Evolutionary conservation across 2,113 vertebrate species (phyloP).

Genomic region (Lepisosteus oculatus): DNA sequence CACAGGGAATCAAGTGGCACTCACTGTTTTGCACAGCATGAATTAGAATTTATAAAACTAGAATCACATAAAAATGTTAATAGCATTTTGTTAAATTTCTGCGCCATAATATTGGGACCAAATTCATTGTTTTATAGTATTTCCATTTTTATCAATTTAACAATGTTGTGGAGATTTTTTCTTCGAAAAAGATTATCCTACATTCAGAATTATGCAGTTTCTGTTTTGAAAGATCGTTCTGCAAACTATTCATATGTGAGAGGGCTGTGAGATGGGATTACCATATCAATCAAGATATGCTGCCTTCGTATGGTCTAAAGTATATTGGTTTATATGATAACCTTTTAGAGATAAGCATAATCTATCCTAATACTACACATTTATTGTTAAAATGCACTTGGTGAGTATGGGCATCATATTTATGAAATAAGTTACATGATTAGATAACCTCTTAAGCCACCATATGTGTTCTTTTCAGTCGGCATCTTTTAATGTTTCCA

Average conservation of each 20-base stretch:
- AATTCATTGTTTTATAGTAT: too few species aligned
- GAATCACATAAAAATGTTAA: too few species aligned
- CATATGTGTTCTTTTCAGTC: not conserved
- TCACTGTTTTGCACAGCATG: too few species aligned
- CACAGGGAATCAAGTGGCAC: too few species aligned
- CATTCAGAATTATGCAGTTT: not conserved
- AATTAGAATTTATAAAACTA: too few species aligned
- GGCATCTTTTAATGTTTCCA: not conserved
- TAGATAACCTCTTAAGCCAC: not conserved
- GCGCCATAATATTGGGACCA: too few species aligned
- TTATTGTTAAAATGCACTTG: too few species aligned
- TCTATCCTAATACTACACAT: not conserved
- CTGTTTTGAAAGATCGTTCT: not conserved
- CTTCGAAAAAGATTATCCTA: not conserved
- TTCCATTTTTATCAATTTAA: too few species aligned
- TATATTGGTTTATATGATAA: not conserved
- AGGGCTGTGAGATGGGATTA: not conserved
- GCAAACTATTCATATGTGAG: not conserved
- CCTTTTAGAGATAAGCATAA: not conserved
- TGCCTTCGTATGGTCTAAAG: not conserved
- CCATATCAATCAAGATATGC: not conserved
- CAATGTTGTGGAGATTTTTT: too few species aligned
- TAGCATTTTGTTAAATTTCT: too few species aligned
- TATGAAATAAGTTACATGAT: not conserved
- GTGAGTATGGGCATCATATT: not conserved